A percentile compares a stretch with the other conserved stretches of the same genome.
These are phyloP conservation scores for Clostera curtula DNA, from an alignment of 2,888 invertebrate genomes.

Conservation along the genomic window DNA sequence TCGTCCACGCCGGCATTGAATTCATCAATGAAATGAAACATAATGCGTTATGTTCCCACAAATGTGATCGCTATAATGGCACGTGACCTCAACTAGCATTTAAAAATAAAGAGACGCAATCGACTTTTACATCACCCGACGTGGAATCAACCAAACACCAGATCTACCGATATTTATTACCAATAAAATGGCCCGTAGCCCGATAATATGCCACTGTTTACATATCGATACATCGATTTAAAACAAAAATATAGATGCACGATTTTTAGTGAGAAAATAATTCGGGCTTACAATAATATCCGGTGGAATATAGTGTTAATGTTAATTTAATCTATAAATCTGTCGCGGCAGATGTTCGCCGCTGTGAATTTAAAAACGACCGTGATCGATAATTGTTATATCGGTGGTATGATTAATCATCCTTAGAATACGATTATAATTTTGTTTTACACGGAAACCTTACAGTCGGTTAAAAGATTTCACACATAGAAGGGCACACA, in stretches of 20 bases:
- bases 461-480: no score
- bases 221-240: conserved; percentile 28
- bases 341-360: conserved; percentile 52
- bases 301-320: conserved; percentile 45
- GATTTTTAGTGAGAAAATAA: conserved; percentile 35
- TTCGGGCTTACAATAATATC: conserved; percentile 53
- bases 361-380: conserved; percentile 28
- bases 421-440: no score
- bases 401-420: conserved; percentile 8
- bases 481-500: no score
- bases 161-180: conserved; percentile 59
- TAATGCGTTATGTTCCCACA: conserved; percentile 9
- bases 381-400: conserved; percentile 26
- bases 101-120: conserved; percentile 47
- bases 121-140: conserved; percentile 30
- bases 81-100: conserved; percentile 41
- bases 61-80: conserved; percentile 22
- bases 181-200: conserved; percentile 49
- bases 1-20: no score
- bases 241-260: conserved; percentile 33
- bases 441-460: no score
- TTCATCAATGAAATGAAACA: no score
- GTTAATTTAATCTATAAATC: conserved; percentile 50
- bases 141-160: conserved; percentile 39
- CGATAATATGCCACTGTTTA: conserved; percentile 30